phyloP scores from a whole-genome alignment of 2,797 vertebrate species.

The Arrhamphus sclerolepis region DNA sequence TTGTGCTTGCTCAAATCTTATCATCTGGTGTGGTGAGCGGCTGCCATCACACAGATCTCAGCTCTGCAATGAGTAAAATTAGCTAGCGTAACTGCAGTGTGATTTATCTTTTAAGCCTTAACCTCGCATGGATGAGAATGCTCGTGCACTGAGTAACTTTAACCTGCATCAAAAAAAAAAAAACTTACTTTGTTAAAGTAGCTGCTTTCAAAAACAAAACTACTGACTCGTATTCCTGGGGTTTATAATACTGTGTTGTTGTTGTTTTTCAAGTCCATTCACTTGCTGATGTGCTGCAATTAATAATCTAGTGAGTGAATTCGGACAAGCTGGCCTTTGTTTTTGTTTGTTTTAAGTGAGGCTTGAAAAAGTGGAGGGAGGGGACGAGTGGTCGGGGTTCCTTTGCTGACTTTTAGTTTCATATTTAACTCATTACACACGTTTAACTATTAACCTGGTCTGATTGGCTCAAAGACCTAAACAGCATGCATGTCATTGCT shows the following conservation, averaged over 20 bases:
- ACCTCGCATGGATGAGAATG: conserved; percentile 37
- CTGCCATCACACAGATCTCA: neutral
- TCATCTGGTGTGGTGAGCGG: neutral
- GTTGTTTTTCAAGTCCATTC: conserved; percentile 26
- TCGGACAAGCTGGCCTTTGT: conserved; percentile 47
- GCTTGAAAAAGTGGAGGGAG: neutral
- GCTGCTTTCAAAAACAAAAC: conserved; percentile 20
- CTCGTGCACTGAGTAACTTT: conserved; percentile 33
- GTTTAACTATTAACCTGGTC: conserved; percentile 42
- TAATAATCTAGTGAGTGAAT: conserved; percentile 24
- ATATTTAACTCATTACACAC: conserved; percentile 1
- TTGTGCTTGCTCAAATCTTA: neutral
- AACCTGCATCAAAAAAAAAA: conserved; percentile 15
- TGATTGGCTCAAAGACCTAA: neutral
- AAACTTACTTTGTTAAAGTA: neutral
- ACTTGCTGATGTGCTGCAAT: conserved; percentile 9
- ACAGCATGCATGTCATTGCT: neutral
- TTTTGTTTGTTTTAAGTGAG: conserved; percentile 41
- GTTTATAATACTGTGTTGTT: neutral
- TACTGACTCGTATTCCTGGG: conserved; percentile 8
- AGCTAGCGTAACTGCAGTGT: conserved; percentile 16
- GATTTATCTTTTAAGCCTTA: conserved; percentile 66
- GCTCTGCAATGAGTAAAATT: neutral
- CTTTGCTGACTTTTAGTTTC: conserved; percentile 33
- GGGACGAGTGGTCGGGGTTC: neutral